Conservation (phyloP, 2,888 invertebrate species). For the Ctena decussata region DNA sequence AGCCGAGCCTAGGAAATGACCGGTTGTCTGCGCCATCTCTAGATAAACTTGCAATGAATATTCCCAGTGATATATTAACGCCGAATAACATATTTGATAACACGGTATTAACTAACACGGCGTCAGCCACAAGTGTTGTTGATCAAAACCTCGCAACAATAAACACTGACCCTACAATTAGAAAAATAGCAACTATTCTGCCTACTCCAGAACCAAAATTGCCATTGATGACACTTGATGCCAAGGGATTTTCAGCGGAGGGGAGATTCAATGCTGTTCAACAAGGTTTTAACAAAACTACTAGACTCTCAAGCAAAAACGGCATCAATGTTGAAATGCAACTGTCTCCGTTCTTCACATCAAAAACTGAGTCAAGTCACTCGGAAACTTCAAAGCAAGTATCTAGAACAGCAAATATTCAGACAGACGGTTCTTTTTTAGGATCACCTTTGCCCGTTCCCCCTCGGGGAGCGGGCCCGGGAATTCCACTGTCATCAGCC, state of each 20-base stretch:
- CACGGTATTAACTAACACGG: too few species aligned
- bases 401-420: not conserved
- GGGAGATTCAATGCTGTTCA: not conserved
- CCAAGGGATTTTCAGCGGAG: not conserved
- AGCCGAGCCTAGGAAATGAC: too few species aligned
- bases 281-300: not conserved
- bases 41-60: not conserved
- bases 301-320: not conserved
- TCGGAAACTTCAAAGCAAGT: not conserved
- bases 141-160: not conserved
- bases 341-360: not conserved
- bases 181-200: not conserved
- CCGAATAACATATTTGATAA: not conserved
- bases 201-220: not conserved
- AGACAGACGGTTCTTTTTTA: slow-evolving; percentile 52
- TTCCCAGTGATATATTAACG: not conserved
- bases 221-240: not conserved
- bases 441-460: slow-evolving; percentile 32
- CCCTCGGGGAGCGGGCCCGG: not conserved
- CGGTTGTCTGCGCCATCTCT: not conserved
- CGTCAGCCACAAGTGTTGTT: not conserved
- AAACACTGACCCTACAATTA: not conserved
- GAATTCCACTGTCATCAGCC: not conserved
- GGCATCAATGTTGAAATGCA: not conserved
- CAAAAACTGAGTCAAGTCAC: not conserved